These are phyloP conservation scores for Lasioglossum albipes DNA, from an alignment of 1,140 invertebrate species.

Conservation along the genomic window DNA sequence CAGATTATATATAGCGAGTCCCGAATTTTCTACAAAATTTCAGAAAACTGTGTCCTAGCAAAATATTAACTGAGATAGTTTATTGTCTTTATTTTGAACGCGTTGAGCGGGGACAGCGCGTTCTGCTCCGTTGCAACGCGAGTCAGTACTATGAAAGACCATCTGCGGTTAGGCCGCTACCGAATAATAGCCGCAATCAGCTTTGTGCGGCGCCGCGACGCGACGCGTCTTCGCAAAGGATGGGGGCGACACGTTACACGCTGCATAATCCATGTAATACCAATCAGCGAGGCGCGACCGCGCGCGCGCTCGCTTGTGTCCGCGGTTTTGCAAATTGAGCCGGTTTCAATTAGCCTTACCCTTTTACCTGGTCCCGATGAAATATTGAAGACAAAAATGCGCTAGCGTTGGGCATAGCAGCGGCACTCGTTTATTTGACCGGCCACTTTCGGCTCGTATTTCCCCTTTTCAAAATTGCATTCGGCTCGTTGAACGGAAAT, in stretches of 20 bases:
- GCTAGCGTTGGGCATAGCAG: neutral
- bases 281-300: neutral
- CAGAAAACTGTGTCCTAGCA: too few species aligned
- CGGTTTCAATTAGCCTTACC: neutral
- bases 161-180: conserved; percentile 25
- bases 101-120: too few species aligned
- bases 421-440: neutral
- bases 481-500: neutral
- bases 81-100: too few species aligned
- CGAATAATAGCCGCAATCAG: conserved; percentile 61
- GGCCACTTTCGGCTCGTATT: neutral
- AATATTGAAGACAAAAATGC: neutral
- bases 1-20: too few species aligned
- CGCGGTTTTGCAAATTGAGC: conserved; percentile 13
- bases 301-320: neutral
- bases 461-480: neutral
- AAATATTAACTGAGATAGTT: too few species aligned
- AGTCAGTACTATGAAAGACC: neutral
- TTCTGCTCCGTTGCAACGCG: too few species aligned
- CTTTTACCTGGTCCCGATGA: neutral
- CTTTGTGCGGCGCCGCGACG: conserved; percentile 35
- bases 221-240: conserved; percentile 41
- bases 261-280: conserved; percentile 31
- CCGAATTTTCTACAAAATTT: too few species aligned
- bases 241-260: neutral